Percentiles rank a stretch among this genome's conserved stretches.
Conservation (phyloP, 2,888 invertebrate genomes). For the Heteromurus nitidus region DNA sequence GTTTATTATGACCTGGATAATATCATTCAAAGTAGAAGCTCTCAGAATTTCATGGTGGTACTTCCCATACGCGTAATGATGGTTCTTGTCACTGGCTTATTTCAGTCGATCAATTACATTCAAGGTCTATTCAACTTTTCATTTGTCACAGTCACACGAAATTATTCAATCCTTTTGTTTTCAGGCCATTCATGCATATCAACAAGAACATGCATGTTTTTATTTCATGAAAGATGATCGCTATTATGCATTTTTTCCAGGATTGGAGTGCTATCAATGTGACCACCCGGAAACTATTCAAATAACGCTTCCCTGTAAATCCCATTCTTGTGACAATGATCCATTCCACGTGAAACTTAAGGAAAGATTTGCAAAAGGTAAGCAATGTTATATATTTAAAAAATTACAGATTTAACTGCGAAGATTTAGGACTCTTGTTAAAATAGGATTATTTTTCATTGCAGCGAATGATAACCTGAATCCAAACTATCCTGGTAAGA, state of each 20-base stretch:
- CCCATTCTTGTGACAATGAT: neutral
- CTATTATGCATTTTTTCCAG: neutral
- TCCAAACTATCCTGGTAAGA: neutral
- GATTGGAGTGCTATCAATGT: conserved; percentile 30
- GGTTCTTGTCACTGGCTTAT: conserved; percentile 22
- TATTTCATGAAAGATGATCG: neutral
- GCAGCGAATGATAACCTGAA: neutral
- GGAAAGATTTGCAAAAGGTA: neutral
- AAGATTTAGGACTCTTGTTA: neutral
- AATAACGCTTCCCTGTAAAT: neutral
- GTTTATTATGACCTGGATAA: conserved; percentile 40
- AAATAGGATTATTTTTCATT: neutral
- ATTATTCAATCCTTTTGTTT: neutral
- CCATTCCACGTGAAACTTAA: neutral
- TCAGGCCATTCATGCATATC: too few relatives aligned
- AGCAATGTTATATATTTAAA: neutral
- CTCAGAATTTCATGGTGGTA: conserved; percentile 43
- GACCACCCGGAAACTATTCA: neutral
- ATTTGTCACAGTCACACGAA: neutral
- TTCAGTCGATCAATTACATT: conserved; percentile 16
- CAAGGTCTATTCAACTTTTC: neutral
- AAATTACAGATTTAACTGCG: neutral
- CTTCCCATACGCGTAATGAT: neutral
- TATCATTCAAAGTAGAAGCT: conserved; percentile 7
- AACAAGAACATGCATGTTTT: neutral